These are phyloP conservation scores for Alauda arvensis DNA, from an alignment of 2,797 vertebrate genomes.

Conservation along the genomic window DNA sequence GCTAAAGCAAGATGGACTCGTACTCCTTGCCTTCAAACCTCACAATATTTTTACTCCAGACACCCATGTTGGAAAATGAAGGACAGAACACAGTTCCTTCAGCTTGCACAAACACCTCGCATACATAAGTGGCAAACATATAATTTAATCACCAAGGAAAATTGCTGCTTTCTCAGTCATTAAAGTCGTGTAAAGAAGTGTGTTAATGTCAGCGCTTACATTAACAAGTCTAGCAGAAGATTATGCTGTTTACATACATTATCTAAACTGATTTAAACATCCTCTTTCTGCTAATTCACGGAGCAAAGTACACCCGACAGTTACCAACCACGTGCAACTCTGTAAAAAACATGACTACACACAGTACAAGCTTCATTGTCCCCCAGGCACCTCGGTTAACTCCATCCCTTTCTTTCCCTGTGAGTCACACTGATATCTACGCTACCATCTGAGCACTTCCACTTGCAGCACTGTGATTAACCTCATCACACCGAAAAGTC, in stretches of 20 bases:
- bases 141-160: constrained; percentile 45
- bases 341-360: background rate
- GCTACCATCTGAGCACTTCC: background rate
- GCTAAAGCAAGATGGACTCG: background rate
- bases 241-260: constrained; percentile 54
- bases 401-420: background rate
- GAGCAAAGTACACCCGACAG: background rate
- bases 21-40: background rate
- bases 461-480: background rate
- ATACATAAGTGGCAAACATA: background rate
- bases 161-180: constrained; percentile 53
- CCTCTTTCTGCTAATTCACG: constrained; percentile 26
- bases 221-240: constrained; percentile 60
- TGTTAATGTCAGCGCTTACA: constrained; percentile 57
- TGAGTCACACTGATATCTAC: background rate
- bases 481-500: background rate
- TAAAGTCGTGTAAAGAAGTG: constrained; percentile 34
- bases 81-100: background rate
- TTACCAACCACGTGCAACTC: background rate
- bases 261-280: constrained; percentile 52
- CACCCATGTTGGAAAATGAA: background rate
- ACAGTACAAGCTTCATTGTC: background rate
- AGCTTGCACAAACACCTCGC: constrained; percentile 18
- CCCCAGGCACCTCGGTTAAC: background rate
- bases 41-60: background rate